Evolutionary conservation across 2,888 invertebrate species (phyloP), one percentile per base, ranked within the genome.

Genomic region (Syrphus vitripennis): DNA sequence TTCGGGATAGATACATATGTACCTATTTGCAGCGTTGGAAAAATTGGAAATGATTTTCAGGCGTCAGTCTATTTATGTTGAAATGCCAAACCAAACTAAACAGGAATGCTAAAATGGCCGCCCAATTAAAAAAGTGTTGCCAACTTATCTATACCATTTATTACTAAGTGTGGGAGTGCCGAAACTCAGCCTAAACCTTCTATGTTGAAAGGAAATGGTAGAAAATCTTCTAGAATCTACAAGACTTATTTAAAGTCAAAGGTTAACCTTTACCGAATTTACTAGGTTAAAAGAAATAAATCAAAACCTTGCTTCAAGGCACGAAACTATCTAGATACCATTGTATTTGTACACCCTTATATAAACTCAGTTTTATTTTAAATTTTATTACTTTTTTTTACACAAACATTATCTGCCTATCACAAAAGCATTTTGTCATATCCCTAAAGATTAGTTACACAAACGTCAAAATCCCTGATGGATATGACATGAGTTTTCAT

Each of bases 391-490:
- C 24, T 0, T 50, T 50, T 24, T 50, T 50, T 50, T 50, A 24
- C 24, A 29, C 53, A 26, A 5, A 24, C 26, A 55, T 16, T 55
- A 29, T 55, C 29, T 21, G 6, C 53, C 53, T 29, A 29, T 55
- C 29, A 16, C 29, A 55, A 55, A 55, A 29, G 29, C 53, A 55
- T 55, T 26, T 55, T 29, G 53, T 55, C 53, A 55, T n/a, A n/a
- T 29, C 29, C 29, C 29, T 29, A 29, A 55, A 55, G 53, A 55
- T 29, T 29, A 55, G 53, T 55, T 55, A 55, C 53, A 55, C 53
- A 55, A 55, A 55, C 53, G 53, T 55, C 53, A 55, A 29, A 55
- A 55, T 29, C 53, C 53, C 53, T 55, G 53, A 55, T 55, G 53
- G 53, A 55, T 55, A 16, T 55, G 53, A 55, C 53, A 55, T 29